Percentiles rank a stretch among this genome's conserved stretches.
Conservation (phyloP, 2,888 invertebrate species). For the Scaeva pyrastri region DNA sequence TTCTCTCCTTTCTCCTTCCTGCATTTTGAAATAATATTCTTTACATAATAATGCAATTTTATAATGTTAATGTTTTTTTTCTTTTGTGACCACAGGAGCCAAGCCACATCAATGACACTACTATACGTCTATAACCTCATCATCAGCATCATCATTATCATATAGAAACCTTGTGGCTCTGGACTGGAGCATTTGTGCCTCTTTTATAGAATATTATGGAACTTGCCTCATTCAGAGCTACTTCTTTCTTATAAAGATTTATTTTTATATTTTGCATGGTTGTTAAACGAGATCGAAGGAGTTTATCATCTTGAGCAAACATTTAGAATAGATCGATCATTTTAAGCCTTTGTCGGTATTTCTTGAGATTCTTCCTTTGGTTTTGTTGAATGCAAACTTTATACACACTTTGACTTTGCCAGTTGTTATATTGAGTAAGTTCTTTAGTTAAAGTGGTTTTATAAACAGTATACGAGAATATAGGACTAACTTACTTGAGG, state of each 20-base stretch:
- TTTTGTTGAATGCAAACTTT: not conserved
- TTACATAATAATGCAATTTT: not conserved
- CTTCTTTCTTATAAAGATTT: conserved; percentile 1
- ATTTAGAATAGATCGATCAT: conserved; percentile 42
- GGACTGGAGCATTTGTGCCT: not conserved
- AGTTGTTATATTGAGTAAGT: not conserved
- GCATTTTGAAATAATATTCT: not conserved
- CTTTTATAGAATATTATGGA: not conserved
- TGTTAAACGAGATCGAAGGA: conserved; percentile 27
- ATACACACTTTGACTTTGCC: conserved; percentile 15
- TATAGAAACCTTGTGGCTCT: no score
- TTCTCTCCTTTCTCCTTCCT: not conserved
- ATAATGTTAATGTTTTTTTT: not conserved
- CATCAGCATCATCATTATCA: no score
- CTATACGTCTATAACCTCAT: not conserved
- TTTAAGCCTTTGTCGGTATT: conserved; percentile 26
- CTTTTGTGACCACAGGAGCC: conserved; percentile 28
- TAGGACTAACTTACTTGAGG: not conserved
- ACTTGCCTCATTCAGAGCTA: not conserved
- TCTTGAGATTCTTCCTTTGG: conserved; percentile 6
- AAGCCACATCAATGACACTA: conserved; percentile 32
- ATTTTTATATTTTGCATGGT: conserved; percentile 10
- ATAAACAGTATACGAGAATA: not conserved
- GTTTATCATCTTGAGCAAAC: conserved; percentile 28
- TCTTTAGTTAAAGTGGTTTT: not conserved